phyloP scores from a whole-genome alignment of 2,113 vertebrate species.

The Oophaga pumilio region DNA sequence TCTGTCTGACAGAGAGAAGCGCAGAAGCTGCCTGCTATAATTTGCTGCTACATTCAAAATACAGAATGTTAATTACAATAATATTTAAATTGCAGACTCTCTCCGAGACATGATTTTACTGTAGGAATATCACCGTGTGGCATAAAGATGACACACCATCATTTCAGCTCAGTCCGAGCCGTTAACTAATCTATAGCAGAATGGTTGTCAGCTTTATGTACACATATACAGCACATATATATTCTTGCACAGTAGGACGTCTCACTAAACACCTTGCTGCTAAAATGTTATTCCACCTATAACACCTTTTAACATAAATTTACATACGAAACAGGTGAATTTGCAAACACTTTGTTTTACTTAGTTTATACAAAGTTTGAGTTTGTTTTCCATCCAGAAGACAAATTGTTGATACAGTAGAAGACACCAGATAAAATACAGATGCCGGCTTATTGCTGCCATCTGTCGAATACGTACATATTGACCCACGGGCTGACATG shows the following conservation, averaged over 20 bases:
- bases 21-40: not conserved
- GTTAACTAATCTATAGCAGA: not conserved
- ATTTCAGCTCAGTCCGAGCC: not conserved
- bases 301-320: not conserved
- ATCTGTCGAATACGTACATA: no score
- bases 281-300: not conserved
- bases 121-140: no score
- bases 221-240: no score
- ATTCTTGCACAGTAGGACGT: not conserved
- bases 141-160: not conserved
- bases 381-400: not conserved
- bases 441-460: no score
- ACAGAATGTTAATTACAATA: slow-evolving; percentile 15
- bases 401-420: not conserved
- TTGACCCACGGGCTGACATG: no score
- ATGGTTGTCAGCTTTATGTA: not conserved
- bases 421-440: not conserved
- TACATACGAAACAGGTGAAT: not conserved
- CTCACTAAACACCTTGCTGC: not conserved
- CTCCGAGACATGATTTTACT: not conserved
- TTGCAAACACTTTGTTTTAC: not conserved
- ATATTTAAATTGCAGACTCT: not conserved
- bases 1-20: not conserved
- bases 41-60: slow-evolving; percentile 1
- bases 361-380: not conserved